A percentile compares a stretch with the other conserved stretches of the same genome.
phyloP scores from a whole-genome alignment of 2,113 vertebrate genomes.

The Stigmatopora nigra region DNA sequence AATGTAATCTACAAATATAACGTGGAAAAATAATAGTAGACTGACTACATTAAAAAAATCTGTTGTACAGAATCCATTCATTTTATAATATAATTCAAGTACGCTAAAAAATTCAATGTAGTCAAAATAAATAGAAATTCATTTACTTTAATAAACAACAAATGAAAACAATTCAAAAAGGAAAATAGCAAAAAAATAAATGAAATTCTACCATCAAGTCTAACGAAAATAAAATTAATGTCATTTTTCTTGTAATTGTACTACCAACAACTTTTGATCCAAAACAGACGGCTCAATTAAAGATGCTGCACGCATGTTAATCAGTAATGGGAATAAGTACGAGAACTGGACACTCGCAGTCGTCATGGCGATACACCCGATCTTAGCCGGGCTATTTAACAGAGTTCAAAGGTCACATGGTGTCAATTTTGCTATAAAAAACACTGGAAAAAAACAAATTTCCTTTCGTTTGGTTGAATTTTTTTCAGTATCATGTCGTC shows the following conservation, averaged over 20 bases:
- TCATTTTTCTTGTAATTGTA: no score
- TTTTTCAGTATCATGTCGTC: no score
- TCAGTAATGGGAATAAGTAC: constrained; percentile 48
- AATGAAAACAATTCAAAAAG: no score
- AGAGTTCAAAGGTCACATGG: constrained; percentile 34
- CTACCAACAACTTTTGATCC: not conserved
- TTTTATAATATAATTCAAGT: not conserved
- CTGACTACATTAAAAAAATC: no score
- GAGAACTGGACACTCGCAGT: constrained; percentile 47
- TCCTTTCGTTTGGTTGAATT: no score
- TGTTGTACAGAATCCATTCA: not conserved
- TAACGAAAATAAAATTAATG: no score
- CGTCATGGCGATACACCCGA: constrained; percentile 35
- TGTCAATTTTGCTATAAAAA: not conserved
- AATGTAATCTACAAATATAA: no score
- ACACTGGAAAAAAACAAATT: not conserved
- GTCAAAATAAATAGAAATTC: not conserved
- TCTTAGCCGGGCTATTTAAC: constrained; percentile 6
- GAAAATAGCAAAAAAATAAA: no score
- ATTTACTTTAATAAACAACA: not conserved
- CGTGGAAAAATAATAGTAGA: no score
- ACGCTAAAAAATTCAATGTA: not conserved
- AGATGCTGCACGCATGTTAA: constrained; percentile 35
- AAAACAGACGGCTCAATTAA: constrained; percentile 20
- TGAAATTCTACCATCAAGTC: no score